Evolutionary conservation across 2,797 vertebrate genomes (phyloP).

Genomic region (Buphagus erythrorhynchus): DNA sequence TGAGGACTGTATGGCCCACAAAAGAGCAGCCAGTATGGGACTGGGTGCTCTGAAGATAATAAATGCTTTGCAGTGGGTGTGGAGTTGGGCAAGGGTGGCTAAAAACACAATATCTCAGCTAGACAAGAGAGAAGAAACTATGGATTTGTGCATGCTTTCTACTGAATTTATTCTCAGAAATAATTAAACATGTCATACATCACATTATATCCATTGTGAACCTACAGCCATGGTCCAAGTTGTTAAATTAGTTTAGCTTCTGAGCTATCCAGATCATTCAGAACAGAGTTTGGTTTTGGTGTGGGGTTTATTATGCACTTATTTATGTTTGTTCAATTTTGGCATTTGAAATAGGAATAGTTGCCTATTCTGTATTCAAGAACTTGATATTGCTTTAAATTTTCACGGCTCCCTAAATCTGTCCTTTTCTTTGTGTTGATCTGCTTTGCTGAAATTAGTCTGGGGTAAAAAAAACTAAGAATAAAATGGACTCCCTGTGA

Average conservation of each 20-base stretch:
- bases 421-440: not conserved
- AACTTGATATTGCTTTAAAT: not conserved
- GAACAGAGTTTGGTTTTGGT: not conserved
- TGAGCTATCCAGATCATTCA: not conserved
- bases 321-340: not conserved
- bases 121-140: not conserved
- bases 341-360: not conserved
- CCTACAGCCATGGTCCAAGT: fast-evolving
- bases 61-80: not conserved
- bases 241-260: not conserved
- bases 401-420: not conserved
- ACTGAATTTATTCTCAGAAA: not conserved
- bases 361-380: not conserved
- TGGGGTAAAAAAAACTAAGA: not conserved
- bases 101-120: not conserved
- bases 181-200: not conserved
- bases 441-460: not conserved
- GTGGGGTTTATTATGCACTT: not conserved
- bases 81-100: not conserved
- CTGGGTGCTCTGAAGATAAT: not conserved
- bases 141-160: not conserved
- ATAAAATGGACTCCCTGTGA: not conserved
- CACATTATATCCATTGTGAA: not conserved
- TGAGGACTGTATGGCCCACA: not conserved
- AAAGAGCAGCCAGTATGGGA: not conserved